phyloP scores from a whole-genome alignment of 2,797 vertebrate species.

The Amblyopsis hoosieri region DNA sequence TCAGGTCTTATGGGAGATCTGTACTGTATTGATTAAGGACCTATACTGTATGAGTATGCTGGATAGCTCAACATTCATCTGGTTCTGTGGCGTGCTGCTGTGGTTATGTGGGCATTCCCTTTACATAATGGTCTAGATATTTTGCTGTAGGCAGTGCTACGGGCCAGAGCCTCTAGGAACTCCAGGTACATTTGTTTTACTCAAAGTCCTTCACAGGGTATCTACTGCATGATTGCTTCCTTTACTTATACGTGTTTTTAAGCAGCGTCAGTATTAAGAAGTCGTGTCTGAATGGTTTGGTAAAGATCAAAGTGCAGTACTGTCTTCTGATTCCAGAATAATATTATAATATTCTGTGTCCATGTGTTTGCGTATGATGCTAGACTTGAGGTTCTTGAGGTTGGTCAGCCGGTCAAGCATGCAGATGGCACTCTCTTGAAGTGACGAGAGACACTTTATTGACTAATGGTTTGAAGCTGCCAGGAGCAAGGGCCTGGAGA shows the following conservation, averaged over 20 bases:
- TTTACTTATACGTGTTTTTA: neutral
- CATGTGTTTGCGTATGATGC: constrained; percentile 4
- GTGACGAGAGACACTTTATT: constrained; percentile 10
- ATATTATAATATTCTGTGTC: constrained; percentile 5
- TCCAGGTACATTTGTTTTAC: neutral
- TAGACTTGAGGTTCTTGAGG: neutral
- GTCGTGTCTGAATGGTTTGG: constrained; percentile 5
- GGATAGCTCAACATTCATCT: constrained; percentile 20
- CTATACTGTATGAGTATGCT: constrained; percentile 3
- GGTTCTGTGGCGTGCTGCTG: constrained; percentile 10
- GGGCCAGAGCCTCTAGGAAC: constrained; percentile 31
- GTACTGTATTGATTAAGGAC: constrained; percentile 46
- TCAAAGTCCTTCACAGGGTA: too few relatives aligned
- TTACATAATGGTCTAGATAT: neutral
- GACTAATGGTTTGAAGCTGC: constrained; percentile 40
- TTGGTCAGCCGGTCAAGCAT: constrained; percentile 7
- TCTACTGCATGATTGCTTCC: too few relatives aligned
- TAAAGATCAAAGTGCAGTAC: neutral
- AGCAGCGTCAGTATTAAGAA: constrained; percentile 1
- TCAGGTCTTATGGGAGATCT: constrained; percentile 33
- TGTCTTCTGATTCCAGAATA: neutral
- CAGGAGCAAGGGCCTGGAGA: constrained; percentile 23
- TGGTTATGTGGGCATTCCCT: constrained; percentile 1
- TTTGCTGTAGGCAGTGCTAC: constrained; percentile 33
- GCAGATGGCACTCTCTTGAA: constrained; percentile 13